Evolutionary conservation across 2,113 vertebrate genomes (phyloP), one percentile per base, ranked within the genome.

Genomic region (Oryzias javanicus): DNA sequence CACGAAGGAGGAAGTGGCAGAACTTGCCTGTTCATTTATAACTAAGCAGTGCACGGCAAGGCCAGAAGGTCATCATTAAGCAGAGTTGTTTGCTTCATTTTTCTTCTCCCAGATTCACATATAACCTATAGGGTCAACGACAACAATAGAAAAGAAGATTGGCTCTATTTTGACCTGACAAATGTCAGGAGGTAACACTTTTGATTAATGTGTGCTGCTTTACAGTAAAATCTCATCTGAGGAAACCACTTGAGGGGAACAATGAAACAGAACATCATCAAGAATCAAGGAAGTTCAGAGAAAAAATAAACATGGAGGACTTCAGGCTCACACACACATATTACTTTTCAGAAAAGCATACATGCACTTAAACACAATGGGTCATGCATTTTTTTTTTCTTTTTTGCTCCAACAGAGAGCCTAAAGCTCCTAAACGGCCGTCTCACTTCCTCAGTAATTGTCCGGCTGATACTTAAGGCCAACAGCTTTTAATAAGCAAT

Each of bases 401-500:
- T 65, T 35, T 35, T 8, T 7, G 7, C 29, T 8, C 6, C 55
- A 49, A 49, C 64, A 58, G 42, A 72, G 24, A 49, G 81, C 84
- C 84, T 74, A 3, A 73, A 71, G 55, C 73, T 81, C 60, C 83
- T 83, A 80, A 88, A 85, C 85, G 83, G 78, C 71, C 79, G 66
- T 72, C 79, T 80, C 49, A 46, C 78, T 82, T 82, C 72, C 86
- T 74, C 76, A 79, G 80, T 91, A 92, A 91, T 90, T 90, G 87
- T 88, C 90, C 83, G 72, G 81, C 76, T 90, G 87, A 88, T 91
- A 90, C 87, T 92, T 91, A 92, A 92, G 85, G 81, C 90, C 89
- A 91, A 88, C 86, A 89, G 89, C 89, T 90, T 90, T 91, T 91
- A 92, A 93, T 91, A 93, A 90, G 90, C 91, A 90, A 91, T 90